These are phyloP conservation scores for Hydrolagus colliei DNA, from an alignment of 2,797 vertebrate species.

Conservation along the genomic window DNA sequence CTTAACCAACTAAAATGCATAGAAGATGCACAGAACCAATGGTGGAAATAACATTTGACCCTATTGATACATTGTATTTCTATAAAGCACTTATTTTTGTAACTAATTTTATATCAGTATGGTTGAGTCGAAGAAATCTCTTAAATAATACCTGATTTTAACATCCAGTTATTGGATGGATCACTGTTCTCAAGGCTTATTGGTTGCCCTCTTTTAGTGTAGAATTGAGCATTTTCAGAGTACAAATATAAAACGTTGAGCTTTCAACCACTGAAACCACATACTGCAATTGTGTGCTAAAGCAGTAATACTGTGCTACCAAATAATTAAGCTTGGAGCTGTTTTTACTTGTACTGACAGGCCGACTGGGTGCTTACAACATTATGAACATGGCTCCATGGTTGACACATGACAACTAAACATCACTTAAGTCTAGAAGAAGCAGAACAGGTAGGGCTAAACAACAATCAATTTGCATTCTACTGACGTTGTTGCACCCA, in stretches of 20 bases:
- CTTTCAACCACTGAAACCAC: not conserved
- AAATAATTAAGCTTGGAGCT: slow-evolving; percentile 31
- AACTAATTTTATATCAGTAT: not conserved
- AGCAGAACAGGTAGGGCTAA: slow-evolving; percentile 31
- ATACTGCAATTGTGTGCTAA: slow-evolving; percentile 8
- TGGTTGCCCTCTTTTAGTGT: not conserved
- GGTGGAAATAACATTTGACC: not conserved
- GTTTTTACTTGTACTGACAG: slow-evolving; percentile 32
- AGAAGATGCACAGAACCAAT: no score
- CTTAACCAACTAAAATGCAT: no score
- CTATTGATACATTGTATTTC: not conserved
- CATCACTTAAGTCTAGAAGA: slow-evolving; percentile 31
- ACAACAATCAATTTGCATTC: slow-evolving; percentile 25
- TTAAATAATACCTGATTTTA: not conserved
- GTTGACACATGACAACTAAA: slow-evolving; percentile 32
- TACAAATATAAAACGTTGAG: not conserved
- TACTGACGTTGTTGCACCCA: not conserved
- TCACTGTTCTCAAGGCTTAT: not conserved
- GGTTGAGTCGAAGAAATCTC: not conserved
- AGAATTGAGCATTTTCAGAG: not conserved
- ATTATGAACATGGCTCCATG: slow-evolving; percentile 32
- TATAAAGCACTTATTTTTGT: not conserved
- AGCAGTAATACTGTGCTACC: slow-evolving; percentile 15
- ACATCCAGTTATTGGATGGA: not conserved
- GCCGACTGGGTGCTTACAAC: slow-evolving; percentile 28